Evolutionary conservation across 2,797 vertebrate species (phyloP), one percentile per base, ranked within the genome.

Genomic region (Spheniscus humboldti): DNA sequence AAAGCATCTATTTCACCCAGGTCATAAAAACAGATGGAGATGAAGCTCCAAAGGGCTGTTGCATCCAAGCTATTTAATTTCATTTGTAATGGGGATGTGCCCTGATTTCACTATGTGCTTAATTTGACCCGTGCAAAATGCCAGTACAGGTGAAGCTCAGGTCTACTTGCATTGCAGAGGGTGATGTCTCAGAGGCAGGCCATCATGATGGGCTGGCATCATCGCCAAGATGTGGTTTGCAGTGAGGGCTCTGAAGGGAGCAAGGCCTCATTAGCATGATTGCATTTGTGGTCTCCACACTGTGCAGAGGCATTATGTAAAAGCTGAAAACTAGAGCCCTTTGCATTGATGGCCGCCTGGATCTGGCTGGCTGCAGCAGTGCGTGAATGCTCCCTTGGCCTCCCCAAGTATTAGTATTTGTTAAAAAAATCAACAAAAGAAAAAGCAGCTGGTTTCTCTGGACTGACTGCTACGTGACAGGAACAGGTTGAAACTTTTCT

Each of bases 371-470:
- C 84, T 82, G 71, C 30, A 52, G 63, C 5, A 0, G 68, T 22
- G 39, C 0, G 1, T 15, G 48, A n/a, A 25, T 10, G 63, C 39
- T 87, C 59, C 79, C 86, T 80, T 20, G 39, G n/a, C 55, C 48
- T 72, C 39, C 48, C 75, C 11, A 18, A 19, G n/a, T 39, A 7
- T 27, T 6, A 88, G 56, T 35, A 35, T 35, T 35, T 35, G 35
- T 35, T 35, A 35, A 12, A 53, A 94, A 84, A 14, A 78, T 28
- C 55, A 60, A 30, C 27, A 81, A 55, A 71, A 84, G 87, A 37
- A 85, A 63, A 85, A 94, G 60, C 72, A 96, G 63, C 92, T 96
- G 93, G 18, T 77, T 83, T 86, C 75, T 68, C 63, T 90, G 75
- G 68, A 4, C 63, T 0, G 0, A 75, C 39, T 52, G 87, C 10